Conservation (phyloP, 2,797 vertebrate genomes). For the Okamejei kenojei region DNA sequence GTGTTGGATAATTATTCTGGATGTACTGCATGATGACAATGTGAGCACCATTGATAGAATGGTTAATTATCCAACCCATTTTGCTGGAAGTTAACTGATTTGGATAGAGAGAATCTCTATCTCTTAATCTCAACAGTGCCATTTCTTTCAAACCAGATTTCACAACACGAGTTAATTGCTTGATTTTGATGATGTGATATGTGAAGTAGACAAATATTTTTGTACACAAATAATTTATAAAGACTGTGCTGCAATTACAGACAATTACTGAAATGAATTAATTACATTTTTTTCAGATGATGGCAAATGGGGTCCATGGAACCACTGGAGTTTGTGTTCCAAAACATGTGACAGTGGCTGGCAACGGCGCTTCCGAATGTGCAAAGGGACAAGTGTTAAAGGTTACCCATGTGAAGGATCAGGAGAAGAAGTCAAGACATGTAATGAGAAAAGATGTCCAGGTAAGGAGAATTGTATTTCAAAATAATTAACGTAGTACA, state of each 20-base stretch:
- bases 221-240: background rate
- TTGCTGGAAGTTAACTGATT: background rate
- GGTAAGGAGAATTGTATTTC: slow-evolving; percentile 58
- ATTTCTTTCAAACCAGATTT: background rate
- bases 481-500: background rate
- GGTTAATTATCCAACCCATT: background rate
- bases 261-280: background rate
- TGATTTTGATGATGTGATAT: background rate
- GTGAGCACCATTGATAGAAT: background rate
- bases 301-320: slow-evolving; percentile 93
- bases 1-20: background rate
- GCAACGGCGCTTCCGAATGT: slow-evolving; percentile 92
- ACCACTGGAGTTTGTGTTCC: slow-evolving; percentile 90
- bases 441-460: slow-evolving; percentile 95
- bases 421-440: slow-evolving; percentile 87
- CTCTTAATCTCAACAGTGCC: background rate
- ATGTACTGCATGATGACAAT: background rate
- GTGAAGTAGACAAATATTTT: background rate
- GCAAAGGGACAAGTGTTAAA: slow-evolving; percentile 74
- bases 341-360: slow-evolving; percentile 92
- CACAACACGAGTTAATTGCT: background rate
- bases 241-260: background rate
- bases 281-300: slow-evolving; percentile 55
- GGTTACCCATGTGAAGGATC: slow-evolving; percentile 86
- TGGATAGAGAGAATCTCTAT: background rate